A percentile compares a stretch with the other conserved stretches of the same genome.
Evolutionary conservation across 2,888 invertebrate genomes (phyloP).

Genomic region (Empis livida): DNA sequence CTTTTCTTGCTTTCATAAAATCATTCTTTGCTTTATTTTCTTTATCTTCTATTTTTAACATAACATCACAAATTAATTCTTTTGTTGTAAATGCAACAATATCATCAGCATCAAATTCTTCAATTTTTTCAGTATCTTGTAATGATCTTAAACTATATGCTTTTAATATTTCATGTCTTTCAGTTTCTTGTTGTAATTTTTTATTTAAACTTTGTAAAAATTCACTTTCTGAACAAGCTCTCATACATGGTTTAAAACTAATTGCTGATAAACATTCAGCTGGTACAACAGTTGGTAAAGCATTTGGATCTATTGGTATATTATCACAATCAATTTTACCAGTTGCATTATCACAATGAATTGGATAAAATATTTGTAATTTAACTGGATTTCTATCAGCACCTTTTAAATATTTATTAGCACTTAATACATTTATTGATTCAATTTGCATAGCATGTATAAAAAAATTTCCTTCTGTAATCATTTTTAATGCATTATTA

Average conservation of each 20-base stretch:
- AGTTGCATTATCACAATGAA: background rate
- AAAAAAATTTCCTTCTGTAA: constrained; percentile 28
- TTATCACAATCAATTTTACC: constrained; percentile 3
- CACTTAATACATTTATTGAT: constrained; percentile 21
- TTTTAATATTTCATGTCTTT: constrained; percentile 11
- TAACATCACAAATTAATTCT: constrained; percentile 19
- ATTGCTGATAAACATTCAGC: constrained; percentile 12
- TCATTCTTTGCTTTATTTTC: constrained; percentile 16
- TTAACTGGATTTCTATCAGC: constrained; percentile 1
- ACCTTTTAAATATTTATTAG: background rate
- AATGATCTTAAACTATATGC: constrained; percentile 26
- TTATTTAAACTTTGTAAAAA: constrained; percentile 1
- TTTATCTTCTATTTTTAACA: constrained; percentile 13
- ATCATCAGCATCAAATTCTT: constrained; percentile 19
- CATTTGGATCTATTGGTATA: background rate
- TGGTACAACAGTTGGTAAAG: background rate
- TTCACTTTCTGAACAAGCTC: constrained; percentile 12
- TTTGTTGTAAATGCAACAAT: constrained; percentile 19
- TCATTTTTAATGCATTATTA: constrained; percentile 34
- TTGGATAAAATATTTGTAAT: constrained; percentile 1
- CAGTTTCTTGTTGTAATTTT: constrained; percentile 7
- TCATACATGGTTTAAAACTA: constrained; percentile 13
- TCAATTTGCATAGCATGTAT: constrained; percentile 46
- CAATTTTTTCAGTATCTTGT: constrained; percentile 20
- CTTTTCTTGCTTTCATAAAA: constrained; percentile 22